A percentile compares a stretch with the other conserved stretches of the same genome.
phyloP scores from a whole-genome alignment of 2,888 invertebrate genomes.

The Coleophora flavipennella region DNA sequence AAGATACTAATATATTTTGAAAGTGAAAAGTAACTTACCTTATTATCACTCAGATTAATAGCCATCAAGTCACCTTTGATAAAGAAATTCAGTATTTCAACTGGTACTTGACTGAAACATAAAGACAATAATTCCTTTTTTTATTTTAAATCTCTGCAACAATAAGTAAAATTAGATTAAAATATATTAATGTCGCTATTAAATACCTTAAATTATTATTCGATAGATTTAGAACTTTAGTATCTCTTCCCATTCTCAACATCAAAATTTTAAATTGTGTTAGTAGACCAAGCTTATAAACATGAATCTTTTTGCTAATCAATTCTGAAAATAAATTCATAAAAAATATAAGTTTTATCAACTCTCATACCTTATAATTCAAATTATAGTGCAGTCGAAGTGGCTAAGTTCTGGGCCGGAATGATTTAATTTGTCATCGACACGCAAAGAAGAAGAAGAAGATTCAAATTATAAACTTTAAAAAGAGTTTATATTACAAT shows the following conservation, averaged over 20 bases:
- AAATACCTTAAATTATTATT: constrained; percentile 52
- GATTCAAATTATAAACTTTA: no score
- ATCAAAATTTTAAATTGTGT: constrained; percentile 51
- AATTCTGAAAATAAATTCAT: constrained; percentile 59
- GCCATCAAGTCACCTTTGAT: constrained; percentile 50
- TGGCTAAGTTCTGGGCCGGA: no score
- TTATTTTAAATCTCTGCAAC: no score
- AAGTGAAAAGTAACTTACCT: constrained; percentile 44
- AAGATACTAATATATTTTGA: no score
- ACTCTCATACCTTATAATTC: no score
- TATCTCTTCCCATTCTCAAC: constrained; percentile 55
- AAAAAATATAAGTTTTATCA: no score
- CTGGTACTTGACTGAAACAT: constrained; percentile 47
- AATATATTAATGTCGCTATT: no score
- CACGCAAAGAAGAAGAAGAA: no score
- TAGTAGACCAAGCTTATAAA: constrained; percentile 46
- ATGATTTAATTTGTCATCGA: no score
- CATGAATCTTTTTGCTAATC: constrained; percentile 36
- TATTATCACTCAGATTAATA: constrained; percentile 53
- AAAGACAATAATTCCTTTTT: constrained; percentile 4
- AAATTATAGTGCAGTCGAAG: no score
- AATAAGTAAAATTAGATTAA: no score
- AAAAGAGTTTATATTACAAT: no score
- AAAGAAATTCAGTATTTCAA: constrained; percentile 58
- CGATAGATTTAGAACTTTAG: constrained; percentile 49